Evolutionary conservation across 2,113 vertebrate species (phyloP), one percentile per base, ranked within the genome.

Genomic region (Suncus etruscus): DNA sequence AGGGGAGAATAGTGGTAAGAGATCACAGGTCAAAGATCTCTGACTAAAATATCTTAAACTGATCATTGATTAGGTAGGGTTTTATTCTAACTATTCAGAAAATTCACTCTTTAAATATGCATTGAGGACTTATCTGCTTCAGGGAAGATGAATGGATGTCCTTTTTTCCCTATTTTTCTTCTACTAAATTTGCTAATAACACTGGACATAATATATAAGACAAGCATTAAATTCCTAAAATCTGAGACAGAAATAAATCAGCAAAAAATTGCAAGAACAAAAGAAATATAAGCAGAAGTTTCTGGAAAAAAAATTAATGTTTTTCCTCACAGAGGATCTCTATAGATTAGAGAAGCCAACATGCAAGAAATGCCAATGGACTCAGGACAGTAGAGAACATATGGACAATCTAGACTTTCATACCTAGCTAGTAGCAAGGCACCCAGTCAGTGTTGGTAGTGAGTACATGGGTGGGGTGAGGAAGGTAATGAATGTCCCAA

Each of bases 61-160:
- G 2, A 70, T 90, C 8, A 54, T 47, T 87, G 87, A 68, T 76
- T 73, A 39, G 39, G 39, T 74, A 9, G 48, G 72, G 50, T 77
- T 86, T 91, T 68, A 6, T 66, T 73, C n/a, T 25, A 69, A 6
- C 1, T 58, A 11, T 72, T 24, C 2, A 86, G 63, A 86, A 76
- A 90, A 90, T 65, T 77, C 47, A 61, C 24, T 89, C 47, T n/a
- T 86, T 83, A 77, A 77, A 90, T 68, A 90, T 61, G 66, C 47
- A 87, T 47, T 14, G 31, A 91, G 72, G n/a, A 66, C 29, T 66
- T 32, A 39, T 87, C 50, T 48, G 24, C 48, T 79, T 87, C 25
- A 14, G 74, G 73, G 39, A 94, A 68, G 54, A 66, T 79, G 48
- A 61, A 6, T 51, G 68, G 61, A 50, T 8, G 77, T 73, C 20